Conservation (phyloP, 2,113 vertebrate species). For the Proterorhinus semilunaris region DNA sequence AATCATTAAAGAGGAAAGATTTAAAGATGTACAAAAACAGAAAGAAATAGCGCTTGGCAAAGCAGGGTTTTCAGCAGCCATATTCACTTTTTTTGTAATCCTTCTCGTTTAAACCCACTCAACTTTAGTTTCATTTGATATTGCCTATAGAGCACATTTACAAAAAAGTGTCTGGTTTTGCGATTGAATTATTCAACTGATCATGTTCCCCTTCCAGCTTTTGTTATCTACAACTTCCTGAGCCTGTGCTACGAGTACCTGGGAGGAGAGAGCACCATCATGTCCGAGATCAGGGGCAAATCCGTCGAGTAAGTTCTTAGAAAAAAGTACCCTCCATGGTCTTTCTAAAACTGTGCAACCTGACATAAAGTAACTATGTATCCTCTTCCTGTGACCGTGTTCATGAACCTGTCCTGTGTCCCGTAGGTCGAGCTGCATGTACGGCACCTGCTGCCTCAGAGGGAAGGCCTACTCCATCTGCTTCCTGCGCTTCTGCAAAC, state of each 20-base stretch:
- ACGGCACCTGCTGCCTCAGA: slow-evolving; percentile 94
- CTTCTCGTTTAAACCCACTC: too few relatives aligned
- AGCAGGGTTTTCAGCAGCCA: too few relatives aligned
- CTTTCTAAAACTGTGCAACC: too few relatives aligned
- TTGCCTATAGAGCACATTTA: too few relatives aligned
- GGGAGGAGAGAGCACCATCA: slow-evolving; percentile 95
- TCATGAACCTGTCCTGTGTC: neutral
- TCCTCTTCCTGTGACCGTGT: neutral
- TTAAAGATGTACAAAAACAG: too few relatives aligned
- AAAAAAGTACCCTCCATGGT: too few relatives aligned
- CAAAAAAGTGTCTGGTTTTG: too few relatives aligned
- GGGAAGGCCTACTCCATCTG: slow-evolving; percentile 95
- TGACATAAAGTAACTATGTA: too few relatives aligned
- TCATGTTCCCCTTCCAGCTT: slow-evolving; percentile 74
- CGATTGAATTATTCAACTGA: neutral
- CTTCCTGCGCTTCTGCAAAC: slow-evolving; percentile 95
- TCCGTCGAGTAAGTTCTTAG: slow-evolving; percentile 81
- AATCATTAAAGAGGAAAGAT: too few relatives aligned
- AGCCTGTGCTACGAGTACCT: slow-evolving; percentile 96
- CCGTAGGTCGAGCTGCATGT: slow-evolving; percentile 92
- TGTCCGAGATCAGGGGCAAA: slow-evolving; percentile 93
- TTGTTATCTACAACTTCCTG: slow-evolving; percentile 96
- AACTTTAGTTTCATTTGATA: too few relatives aligned
- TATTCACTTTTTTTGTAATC: too few relatives aligned
- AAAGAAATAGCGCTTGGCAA: too few relatives aligned